phyloP scores from a whole-genome alignment of 2,888 invertebrate genomes.

The Hirtodrosophila duncani region DNA sequence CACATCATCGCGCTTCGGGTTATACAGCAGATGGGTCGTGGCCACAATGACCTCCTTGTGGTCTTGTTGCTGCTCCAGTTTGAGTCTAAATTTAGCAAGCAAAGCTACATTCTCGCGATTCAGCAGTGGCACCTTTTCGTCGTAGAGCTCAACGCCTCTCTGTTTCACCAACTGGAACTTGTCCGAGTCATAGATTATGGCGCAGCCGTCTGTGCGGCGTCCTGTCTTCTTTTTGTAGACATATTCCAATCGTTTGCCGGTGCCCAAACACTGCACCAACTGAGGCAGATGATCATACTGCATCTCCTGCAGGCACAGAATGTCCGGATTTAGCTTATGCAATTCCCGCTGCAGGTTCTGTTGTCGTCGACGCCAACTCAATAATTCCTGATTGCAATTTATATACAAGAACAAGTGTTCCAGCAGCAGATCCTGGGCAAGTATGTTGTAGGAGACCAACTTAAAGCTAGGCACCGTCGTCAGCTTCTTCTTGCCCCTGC shows the following conservation, averaged over 20 bases:
- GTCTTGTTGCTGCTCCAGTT: slow-evolving; percentile 76
- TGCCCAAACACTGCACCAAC: slow-evolving; percentile 54
- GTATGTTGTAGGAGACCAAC: slow-evolving; percentile 89
- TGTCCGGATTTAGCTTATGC: slow-evolving; percentile 79
- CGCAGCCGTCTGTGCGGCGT: slow-evolving; percentile 91
- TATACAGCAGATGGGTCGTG: slow-evolving; percentile 96
- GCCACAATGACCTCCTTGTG: slow-evolving; percentile 85
- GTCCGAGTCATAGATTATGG: slow-evolving; percentile 87
- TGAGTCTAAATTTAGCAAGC: slow-evolving; percentile 84
- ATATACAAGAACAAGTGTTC: slow-evolving; percentile 86
- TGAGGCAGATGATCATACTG: slow-evolving; percentile 85
- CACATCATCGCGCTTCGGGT: slow-evolving; percentile 92
- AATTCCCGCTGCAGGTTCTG: slow-evolving; percentile 79
- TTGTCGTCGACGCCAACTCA: slow-evolving; percentile 86
- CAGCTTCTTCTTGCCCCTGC: no score
- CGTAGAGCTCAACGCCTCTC: slow-evolving; percentile 84
- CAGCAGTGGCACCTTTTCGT: slow-evolving; percentile 79
- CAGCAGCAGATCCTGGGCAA: slow-evolving; percentile 89
- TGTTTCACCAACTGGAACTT: slow-evolving; percentile 84
- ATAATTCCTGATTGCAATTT: slow-evolving; percentile 79
- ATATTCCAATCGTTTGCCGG: slow-evolving; percentile 84
- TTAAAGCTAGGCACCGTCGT: slow-evolving; percentile 33
- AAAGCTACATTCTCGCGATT: slow-evolving; percentile 94
- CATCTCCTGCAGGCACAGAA: slow-evolving; percentile 88
- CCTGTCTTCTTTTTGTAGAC: slow-evolving; percentile 92